Percentiles rank a stretch among this genome's conserved stretches.
Evolutionary conservation across 2,888 invertebrate species (phyloP).

Genomic region (Phengaris alcon): DNA sequence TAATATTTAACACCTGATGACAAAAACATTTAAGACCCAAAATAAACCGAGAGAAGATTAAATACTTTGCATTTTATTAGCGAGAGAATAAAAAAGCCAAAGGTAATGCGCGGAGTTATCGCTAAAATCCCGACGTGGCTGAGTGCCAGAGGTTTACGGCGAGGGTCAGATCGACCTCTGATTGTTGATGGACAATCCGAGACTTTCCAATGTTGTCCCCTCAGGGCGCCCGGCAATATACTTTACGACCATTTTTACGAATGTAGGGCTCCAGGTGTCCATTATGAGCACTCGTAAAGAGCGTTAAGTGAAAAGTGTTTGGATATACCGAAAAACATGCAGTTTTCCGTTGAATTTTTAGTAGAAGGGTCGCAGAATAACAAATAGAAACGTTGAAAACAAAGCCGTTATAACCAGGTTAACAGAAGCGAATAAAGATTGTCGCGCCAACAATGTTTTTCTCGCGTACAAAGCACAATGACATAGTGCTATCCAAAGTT

Average conservation of each 20-base stretch:
- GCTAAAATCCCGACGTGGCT: conserved; percentile 6
- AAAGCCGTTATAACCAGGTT: conserved; percentile 23
- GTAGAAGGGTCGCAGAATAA: conserved; percentile 2
- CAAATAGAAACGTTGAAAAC: conserved; percentile 11
- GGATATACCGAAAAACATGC: conserved; percentile 5
- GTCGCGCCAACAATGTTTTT: conserved; percentile 21
- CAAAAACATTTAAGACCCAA: conserved; percentile 5
- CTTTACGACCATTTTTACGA: conserved; percentile 24
- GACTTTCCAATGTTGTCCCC: conserved; percentile 58
- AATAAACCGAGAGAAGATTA: not conserved
- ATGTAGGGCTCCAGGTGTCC: conserved; percentile 23
- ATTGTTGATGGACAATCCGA: conserved; percentile 77
- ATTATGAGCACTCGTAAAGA: conserved; percentile 25
- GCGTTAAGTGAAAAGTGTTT: conserved; percentile 17
- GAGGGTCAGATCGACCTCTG: conserved; percentile 67
- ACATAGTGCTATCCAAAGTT: conserved; percentile 35
- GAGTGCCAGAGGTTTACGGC: conserved; percentile 65
- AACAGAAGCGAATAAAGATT: conserved; percentile 23
- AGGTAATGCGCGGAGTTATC: not conserved
- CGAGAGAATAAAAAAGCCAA: conserved; percentile 1
- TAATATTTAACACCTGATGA: conserved; percentile 11
- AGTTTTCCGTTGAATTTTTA: not conserved
- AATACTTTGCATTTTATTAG: conserved; percentile 11
- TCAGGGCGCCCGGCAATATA: conserved; percentile 33
- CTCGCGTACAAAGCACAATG: conserved; percentile 28